These are phyloP conservation scores for Hydractinia symbiolongicarpus DNA, from an alignment of 30 jellyfish, hydroid and myxozoan genomes.

Conservation along the genomic window DNA sequence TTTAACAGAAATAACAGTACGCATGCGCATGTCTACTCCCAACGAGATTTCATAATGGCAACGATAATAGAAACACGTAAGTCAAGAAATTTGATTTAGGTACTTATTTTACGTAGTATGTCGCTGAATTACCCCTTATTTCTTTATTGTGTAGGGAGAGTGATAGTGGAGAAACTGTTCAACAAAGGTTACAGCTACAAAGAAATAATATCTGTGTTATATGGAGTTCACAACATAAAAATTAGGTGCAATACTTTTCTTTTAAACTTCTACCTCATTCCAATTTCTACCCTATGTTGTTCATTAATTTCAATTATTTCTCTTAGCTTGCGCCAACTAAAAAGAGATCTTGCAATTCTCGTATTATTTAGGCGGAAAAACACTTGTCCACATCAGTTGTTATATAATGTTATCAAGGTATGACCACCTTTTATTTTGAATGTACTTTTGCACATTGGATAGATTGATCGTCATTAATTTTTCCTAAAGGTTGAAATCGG, in stretches of 20 bases:
- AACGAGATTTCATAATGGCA: no score
- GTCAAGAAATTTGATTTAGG: no score
- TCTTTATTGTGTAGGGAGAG: neutral
- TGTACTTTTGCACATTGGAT: neutral
- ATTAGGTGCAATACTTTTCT: neutral
- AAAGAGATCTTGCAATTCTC: neutral
- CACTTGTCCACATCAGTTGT: neutral
- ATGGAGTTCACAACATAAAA: conserved; percentile 6
- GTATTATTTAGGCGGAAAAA: neutral
- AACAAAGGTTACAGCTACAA: conserved; percentile 15
- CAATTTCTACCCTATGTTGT: no score
- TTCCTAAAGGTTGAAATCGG: neutral
- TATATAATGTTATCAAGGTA: conserved; percentile 4
- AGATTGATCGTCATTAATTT: neutral
- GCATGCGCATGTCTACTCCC: no score
- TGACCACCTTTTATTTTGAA: neutral
- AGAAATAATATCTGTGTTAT: neutral
- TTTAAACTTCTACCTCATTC: no score
- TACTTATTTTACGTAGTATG: no score
- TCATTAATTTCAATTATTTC: neutral
- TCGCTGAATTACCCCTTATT: no score
- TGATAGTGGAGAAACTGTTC: neutral
- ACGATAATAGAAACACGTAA: no score
- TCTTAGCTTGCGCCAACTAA: conserved; percentile 8
- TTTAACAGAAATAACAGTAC: no score